Evolutionary conservation across 2,797 vertebrate species (phyloP), one percentile per base, ranked within the genome.

Genomic region (Dendrocincla tyrannina): DNA sequence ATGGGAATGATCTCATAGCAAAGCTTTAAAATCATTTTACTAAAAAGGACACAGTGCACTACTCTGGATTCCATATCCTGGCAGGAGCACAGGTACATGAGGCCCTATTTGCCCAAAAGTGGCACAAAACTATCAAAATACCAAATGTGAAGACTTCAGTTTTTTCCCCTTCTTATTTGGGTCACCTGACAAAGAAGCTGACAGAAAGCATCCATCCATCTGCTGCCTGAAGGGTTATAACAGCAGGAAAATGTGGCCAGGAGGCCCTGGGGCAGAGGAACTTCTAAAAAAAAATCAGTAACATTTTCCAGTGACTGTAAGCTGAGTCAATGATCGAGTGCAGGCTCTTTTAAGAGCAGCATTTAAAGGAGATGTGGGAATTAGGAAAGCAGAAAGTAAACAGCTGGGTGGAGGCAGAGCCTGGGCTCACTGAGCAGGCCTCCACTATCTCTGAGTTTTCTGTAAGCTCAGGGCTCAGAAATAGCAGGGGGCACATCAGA

Each of bases 281-380:
- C 53, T 76, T 88, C 42, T 89, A 13, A 78, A 78, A 83, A 89
- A 41, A 84, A 80, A 41, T 47, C n/a, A 13, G 53, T 95, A 95
- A 96, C 50, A 69, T 95, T 95, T 97, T 97, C 88, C 95, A 91
- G 74, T 84, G 58, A 90, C 58, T 72, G n/a, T 78, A 78, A 95
- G 69, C 77, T 84, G 62, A 93, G 73, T 84, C 88, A 95, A 33
- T 69, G 69, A 90, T 73, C 5, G 11, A 95, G 62, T 72, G 46
- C 60, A 63, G 85, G 53, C 66, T 94, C 69, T 94, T 95, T 72
- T 55, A 95, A 90, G 73, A 90, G 79, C 62, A 81, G n/a, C 35
- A 62, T 88, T 94, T 81, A 90, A 89, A 83, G 66, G 74, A 90
- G 39, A 60, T 41, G 79, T 62, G 63, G 66, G 69, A 94, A 73